A percentile compares a stretch with the other conserved stretches of the same genome.
These are phyloP conservation scores for Megalonaias nervosa DNA, from an alignment of 1,140 invertebrate genomes.

Conservation along the genomic window DNA sequence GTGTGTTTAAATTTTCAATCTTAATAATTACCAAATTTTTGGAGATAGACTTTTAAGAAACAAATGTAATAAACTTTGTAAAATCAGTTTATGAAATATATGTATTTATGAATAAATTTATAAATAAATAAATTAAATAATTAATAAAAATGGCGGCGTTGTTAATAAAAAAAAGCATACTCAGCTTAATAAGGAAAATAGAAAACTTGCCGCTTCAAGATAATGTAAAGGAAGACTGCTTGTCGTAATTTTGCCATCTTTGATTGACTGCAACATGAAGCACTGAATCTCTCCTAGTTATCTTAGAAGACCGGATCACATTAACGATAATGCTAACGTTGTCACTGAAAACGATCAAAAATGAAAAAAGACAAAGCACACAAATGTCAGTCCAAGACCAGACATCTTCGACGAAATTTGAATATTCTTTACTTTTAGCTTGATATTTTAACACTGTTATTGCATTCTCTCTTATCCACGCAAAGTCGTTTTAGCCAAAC, in stretches of 20 bases:
- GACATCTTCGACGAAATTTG: constrained; percentile 15
- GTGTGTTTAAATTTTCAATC: no score
- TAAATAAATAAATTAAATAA: no score
- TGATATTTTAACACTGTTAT: constrained; percentile 1
- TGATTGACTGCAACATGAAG: no score
- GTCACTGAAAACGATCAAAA: constrained; percentile 11
- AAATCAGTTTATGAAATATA: no score
- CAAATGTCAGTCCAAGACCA: constrained; percentile 35
- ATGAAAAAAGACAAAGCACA: constrained; percentile 22
- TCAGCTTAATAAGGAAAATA: constrained; percentile 41
- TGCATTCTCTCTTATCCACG: not conserved
- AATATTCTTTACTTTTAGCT: constrained; percentile 14
- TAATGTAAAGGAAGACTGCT: constrained; percentile 40
- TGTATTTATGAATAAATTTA: no score
- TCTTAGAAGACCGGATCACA: constrained; percentile 20
- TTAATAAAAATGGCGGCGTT: constrained; percentile 18
- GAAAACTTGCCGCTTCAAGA: constrained; percentile 35
- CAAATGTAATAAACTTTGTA: no score
- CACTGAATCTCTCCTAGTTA: not conserved
- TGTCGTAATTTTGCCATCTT: no score
- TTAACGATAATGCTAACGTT: constrained; percentile 17
- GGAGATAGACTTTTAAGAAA: no score
- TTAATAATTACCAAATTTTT: no score
- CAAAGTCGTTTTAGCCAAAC: constrained; percentile 15
- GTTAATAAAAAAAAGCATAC: constrained; percentile 42